These are phyloP conservation scores for Solea solea DNA, from an alignment of 2,113 vertebrate species.

Conservation along the genomic window DNA sequence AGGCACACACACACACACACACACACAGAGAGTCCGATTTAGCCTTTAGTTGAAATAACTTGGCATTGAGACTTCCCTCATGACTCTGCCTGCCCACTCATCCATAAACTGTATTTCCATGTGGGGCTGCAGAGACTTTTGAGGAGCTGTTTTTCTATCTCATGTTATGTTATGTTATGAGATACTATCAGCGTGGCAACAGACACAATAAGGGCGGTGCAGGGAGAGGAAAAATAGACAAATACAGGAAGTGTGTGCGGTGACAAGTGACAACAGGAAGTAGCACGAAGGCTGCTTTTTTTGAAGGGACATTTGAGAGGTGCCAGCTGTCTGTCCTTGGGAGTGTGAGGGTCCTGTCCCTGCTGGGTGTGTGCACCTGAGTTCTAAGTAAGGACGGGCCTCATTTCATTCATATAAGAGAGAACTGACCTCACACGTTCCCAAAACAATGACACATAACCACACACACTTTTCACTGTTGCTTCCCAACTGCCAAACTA, in stretches of 20 bases:
- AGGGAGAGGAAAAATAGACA: conserved; percentile 32
- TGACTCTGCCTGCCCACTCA: neutral
- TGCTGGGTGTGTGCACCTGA: neutral
- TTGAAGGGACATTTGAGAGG: conserved; percentile 15
- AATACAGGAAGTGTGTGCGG: conserved; percentile 52
- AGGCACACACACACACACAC: neutral
- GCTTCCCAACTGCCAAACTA: neutral
- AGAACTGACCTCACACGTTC: conserved; percentile 43
- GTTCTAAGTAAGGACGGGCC: neutral
- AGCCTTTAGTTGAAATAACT: neutral
- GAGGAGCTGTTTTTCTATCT: conserved; percentile 28
- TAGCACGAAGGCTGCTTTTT: conserved; percentile 21
- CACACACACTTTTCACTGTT: conserved; percentile 12
- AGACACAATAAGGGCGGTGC: conserved; percentile 62
- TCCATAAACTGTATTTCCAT: conserved; percentile 7
- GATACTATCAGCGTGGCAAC: conserved; percentile 52
- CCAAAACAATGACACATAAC: conserved; percentile 46
- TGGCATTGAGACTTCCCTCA: conserved; percentile 15
- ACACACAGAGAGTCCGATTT: conserved; percentile 4
- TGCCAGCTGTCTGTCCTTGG: conserved; percentile 33
- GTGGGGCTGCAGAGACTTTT: neutral
- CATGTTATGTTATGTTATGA: conserved; percentile 50
- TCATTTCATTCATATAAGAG: conserved; percentile 8
- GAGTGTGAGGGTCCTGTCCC: neutral
- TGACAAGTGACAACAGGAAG: conserved; percentile 49